phyloP scores from a whole-genome alignment of 2,888 invertebrate species.

The Ischnus inquisitorius region DNA sequence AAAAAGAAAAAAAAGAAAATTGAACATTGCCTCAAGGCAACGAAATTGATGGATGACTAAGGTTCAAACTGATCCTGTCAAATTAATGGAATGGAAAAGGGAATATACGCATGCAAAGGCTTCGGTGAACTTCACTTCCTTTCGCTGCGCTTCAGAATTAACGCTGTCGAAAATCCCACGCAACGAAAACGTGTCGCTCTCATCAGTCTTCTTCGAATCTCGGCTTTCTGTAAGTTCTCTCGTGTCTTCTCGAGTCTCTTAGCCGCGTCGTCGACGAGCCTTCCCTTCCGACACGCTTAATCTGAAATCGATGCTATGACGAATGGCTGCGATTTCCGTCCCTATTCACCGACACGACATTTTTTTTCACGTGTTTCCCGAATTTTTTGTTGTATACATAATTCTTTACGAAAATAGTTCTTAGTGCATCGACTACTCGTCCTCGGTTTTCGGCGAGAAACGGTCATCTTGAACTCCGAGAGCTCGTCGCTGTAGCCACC shows the following conservation, averaged over 20 bases:
- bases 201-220: slow-evolving; percentile 30
- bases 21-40: slow-evolving; percentile 17
- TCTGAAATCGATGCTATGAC: slow-evolving; percentile 60
- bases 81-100: slow-evolving; percentile 43
- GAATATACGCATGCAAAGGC: slow-evolving; percentile 29
- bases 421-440: neutral
- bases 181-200: slow-evolving; percentile 39
- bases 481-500: neutral
- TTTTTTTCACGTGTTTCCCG: slow-evolving; percentile 18
- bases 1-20: slow-evolving; percentile 32
- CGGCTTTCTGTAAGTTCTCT: slow-evolving; percentile 29
- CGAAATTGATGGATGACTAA: slow-evolving; percentile 50
- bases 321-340: slow-evolving; percentile 46
- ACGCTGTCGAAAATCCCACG: slow-evolving; percentile 33
- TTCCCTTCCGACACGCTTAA: slow-evolving; percentile 29
- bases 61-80: slow-evolving; percentile 57
- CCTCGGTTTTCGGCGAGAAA: neutral
- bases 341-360: slow-evolving; percentile 8
- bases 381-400: slow-evolving; percentile 7
- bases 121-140: slow-evolving; percentile 23
- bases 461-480: neutral
- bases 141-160: slow-evolving; percentile 37
- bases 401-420: neutral
- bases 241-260: slow-evolving; percentile 7
- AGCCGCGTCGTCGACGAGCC: slow-evolving; percentile 8